phyloP scores from a whole-genome alignment of 1,140 invertebrate genomes.

The Tribolium madens region DNA sequence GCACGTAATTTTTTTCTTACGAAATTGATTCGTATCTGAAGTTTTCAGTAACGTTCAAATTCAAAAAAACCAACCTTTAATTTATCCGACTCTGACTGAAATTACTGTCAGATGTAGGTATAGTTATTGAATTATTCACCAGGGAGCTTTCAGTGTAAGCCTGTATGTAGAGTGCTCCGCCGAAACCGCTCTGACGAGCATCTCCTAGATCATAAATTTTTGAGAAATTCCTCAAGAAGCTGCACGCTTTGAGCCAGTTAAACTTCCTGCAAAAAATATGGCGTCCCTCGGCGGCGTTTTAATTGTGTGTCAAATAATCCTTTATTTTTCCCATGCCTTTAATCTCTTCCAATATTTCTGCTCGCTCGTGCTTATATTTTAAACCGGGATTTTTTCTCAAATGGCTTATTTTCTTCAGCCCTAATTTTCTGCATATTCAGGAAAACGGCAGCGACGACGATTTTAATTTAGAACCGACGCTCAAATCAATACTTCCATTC shows the following conservation, averaged over 20 bases:
- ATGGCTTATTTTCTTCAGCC: neutral
- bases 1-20: neutral
- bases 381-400: neutral
- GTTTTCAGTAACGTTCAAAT: too few species aligned
- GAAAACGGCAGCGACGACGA: neutral
- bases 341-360: slow-evolving; percentile 12
- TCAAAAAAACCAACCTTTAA: neutral
- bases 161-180: slow-evolving; percentile 16
- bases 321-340: slow-evolving; percentile 5
- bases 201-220: slow-evolving; percentile 29
- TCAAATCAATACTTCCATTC: slow-evolving; percentile 9
- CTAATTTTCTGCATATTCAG: slow-evolving; percentile 33
- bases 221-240: slow-evolving; percentile 15
- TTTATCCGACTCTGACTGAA: slow-evolving; percentile 21
- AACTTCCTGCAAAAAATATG: neutral
- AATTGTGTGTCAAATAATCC: slow-evolving; percentile 17
- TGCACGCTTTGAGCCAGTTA: neutral
- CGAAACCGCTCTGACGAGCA: slow-evolving; percentile 11
- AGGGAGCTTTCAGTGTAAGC: slow-evolving; percentile 28
- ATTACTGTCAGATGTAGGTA: slow-evolving; percentile 32
- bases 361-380: slow-evolving; percentile 14
- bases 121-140: slow-evolving; percentile 32
- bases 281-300: neutral
- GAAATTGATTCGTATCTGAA: neutral
- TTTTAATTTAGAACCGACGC: slow-evolving; percentile 12